Base-by-base conservation (phyloP, 2,888 invertebrate genomes). In the Abrostola triplasia region DNA sequence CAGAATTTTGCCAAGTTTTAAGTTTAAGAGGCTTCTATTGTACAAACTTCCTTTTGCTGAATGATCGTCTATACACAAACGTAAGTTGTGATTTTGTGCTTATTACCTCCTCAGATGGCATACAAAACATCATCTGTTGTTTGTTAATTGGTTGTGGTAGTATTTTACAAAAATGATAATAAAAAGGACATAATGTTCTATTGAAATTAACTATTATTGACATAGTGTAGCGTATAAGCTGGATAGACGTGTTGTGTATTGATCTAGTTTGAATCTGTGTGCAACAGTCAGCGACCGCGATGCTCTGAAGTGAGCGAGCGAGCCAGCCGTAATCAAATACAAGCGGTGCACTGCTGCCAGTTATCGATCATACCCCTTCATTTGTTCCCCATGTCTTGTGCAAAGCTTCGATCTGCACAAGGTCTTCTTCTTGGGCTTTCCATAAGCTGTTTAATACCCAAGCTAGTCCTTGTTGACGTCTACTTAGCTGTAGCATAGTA, bases 271-370 rank as follows among this genome's bases (percentile, higher is more conserved):
- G 42, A 60, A 52, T 47, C 37, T 64, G 58, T 55, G 55, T 64
- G 68, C 72, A 72, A 68, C 59, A 68, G 58, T 56, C 24, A 44
- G 5, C 44, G 47, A 40, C 7, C 36, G 67, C 36, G 53, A 13
- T 10, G 51, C 40, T 57, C 40, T 5, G 52, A 38, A 35, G 42
- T 42, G 40, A 37, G 57, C 49, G 56, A 54, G 53, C 62, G 55
- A 47, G 59, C 57, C 48, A 36, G 38, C 58, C 51, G 49, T 65
- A 64, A 69, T 69, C 56, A 61, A 56, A 61, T 61, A 65, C 60
- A 52, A 49, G 37, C 38, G 54, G 49, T 59, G 64, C 69, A 72
- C 56, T 53, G 49, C 42, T 58, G 12, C 12, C 52, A 42, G 49
- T 9, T 47, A 61, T 64, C 58, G 60, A 72, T 58, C 51, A 71